A percentile compares a stretch with the other conserved stretches of the same genome.
phyloP scores from a whole-genome alignment of 2,888 invertebrate species.

The Lucinisca nassula region DNA sequence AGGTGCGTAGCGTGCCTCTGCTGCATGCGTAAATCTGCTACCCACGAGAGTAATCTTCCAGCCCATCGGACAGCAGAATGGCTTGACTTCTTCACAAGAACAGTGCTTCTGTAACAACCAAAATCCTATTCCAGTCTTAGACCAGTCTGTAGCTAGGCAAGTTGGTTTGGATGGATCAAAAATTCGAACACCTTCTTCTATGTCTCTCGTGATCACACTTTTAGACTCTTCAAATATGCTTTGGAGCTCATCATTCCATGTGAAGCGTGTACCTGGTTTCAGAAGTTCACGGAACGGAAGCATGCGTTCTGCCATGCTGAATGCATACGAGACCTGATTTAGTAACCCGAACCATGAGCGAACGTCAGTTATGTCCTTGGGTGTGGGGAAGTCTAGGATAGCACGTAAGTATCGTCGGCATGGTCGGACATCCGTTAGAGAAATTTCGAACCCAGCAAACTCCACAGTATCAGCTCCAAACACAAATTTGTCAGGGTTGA shows the following conservation, averaged over 20 bases:
- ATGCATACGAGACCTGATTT: constrained; percentile 73
- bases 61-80: constrained; percentile 53
- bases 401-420: constrained; percentile 60
- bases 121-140: constrained; percentile 65
- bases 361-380: constrained; percentile 68
- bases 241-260: constrained; percentile 52
- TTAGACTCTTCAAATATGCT: constrained; percentile 48
- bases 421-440: constrained; percentile 57
- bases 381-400: constrained; percentile 70
- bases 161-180: constrained; percentile 52
- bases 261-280: constrained; percentile 63
- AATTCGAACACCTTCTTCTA: neutral
- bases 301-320: constrained; percentile 67
- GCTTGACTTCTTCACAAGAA: constrained; percentile 19
- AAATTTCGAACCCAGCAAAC: constrained; percentile 66
- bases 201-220: neutral
- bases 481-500: constrained; percentile 71
- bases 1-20: constrained; percentile 12
- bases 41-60: constrained; percentile 64
- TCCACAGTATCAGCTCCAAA: constrained; percentile 61
- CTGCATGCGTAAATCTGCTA: constrained; percentile 56
- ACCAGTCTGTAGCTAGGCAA: constrained; percentile 77
- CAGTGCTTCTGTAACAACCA: constrained; percentile 56
- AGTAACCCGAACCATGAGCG: constrained; percentile 76
- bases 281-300: constrained; percentile 68